These are phyloP conservation scores for Regulus satrapa DNA, from an alignment of 2,113 vertebrate species.

Conservation along the genomic window DNA sequence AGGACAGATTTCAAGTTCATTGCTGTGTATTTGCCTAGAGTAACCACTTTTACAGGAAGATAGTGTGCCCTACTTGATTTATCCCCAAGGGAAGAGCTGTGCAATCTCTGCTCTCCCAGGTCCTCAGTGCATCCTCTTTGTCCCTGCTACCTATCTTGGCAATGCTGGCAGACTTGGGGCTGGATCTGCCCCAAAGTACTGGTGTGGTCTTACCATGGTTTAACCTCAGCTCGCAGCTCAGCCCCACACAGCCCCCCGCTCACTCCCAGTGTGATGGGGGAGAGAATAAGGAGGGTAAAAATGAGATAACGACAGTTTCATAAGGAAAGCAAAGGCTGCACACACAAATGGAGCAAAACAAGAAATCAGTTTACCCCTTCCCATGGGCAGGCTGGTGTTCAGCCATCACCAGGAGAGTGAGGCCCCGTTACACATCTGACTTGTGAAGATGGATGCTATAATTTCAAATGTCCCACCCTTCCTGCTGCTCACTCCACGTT, in stretches of 20 bases:
- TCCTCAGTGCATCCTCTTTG: not conserved
- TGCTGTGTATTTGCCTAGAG: not conserved
- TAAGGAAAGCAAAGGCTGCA: not conserved
- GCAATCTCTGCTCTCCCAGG: not conserved
- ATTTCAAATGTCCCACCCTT: not conserved
- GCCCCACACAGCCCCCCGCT: rapidly evolving
- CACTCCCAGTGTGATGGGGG: not conserved
- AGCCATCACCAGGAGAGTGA: not conserved
- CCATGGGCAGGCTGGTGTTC: not conserved
- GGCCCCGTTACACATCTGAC: not conserved
- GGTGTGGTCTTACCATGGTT: not conserved
- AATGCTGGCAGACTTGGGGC: not conserved
- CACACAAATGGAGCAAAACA: not conserved
- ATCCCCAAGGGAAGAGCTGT: not conserved
- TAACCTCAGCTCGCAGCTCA: not conserved
- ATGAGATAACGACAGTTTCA: not conserved
- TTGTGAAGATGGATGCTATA: not conserved
- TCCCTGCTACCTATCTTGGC: not conserved
- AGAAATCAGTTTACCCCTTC: not conserved
- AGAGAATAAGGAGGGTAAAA: not conserved
- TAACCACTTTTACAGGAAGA: not conserved
- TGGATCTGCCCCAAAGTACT: not conserved
- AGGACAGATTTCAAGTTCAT: not conserved
- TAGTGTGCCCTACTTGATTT: not conserved
- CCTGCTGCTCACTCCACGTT: not conserved